phyloP scores from a whole-genome alignment of 2,888 invertebrate species.

The Eucriotettix oculatus region DNA sequence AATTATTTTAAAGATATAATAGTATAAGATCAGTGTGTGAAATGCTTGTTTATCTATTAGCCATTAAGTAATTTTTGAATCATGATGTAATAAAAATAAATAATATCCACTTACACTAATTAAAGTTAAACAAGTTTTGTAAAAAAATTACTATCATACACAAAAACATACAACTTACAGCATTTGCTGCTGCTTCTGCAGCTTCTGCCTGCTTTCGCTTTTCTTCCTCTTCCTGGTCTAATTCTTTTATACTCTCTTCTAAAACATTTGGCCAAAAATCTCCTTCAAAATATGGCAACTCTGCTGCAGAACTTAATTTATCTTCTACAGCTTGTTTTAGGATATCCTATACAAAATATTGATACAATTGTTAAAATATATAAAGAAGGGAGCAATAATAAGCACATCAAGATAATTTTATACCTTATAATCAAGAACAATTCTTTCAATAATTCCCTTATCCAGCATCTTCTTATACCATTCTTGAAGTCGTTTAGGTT shows the following conservation, averaged over 20 bases:
- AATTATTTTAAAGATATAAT: too few relatives aligned
- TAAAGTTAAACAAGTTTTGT: too few relatives aligned
- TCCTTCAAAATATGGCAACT: slow-evolving; percentile 94
- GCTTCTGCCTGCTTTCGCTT: slow-evolving; percentile 86
- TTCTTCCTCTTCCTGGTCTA: slow-evolving; percentile 96
- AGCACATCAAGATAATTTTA: slow-evolving; percentile 31
- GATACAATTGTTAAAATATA: too few relatives aligned
- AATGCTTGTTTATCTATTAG: too few relatives aligned
- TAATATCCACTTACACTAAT: too few relatives aligned
- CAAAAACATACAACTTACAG: slow-evolving; percentile 23
- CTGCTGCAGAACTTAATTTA: slow-evolving; percentile 80
- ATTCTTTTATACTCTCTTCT: slow-evolving; percentile 96
- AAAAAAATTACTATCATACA: too few relatives aligned
- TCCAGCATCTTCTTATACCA: slow-evolving; percentile 99
- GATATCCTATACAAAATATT: slow-evolving; percentile 45
- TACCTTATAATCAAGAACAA: slow-evolving; percentile 94
- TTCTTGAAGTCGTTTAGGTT: slow-evolving; percentile 96
- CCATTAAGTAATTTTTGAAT: too few relatives aligned
- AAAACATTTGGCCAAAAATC: slow-evolving; percentile 99
- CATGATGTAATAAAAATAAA: too few relatives aligned
- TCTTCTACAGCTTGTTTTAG: slow-evolving; percentile 98
- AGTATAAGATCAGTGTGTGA: too few relatives aligned
- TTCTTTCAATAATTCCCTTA: slow-evolving; percentile 95
- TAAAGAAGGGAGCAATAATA: not conserved
- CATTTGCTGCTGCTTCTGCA: slow-evolving; percentile 69